Conservation (phyloP, 2,797 vertebrate species). For the Cetoscarus ocellatus region DNA sequence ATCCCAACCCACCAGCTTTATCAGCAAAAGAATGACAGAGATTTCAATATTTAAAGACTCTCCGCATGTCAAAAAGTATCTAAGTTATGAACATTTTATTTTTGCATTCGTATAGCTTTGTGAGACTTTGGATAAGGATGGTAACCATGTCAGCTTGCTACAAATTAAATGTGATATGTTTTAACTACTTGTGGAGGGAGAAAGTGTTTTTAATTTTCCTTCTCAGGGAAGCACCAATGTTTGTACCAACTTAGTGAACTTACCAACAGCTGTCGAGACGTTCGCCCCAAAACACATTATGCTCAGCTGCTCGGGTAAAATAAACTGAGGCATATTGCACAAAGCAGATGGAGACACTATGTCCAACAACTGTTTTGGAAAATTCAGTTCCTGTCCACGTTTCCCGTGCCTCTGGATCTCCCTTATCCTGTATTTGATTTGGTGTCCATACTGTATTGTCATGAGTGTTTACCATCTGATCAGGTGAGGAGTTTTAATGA, state of each 20-base stretch:
- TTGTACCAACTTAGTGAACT: not conserved
- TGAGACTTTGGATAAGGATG: no score
- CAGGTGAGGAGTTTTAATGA: slow-evolving; percentile 23
- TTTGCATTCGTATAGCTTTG: no score
- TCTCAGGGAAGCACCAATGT: not conserved
- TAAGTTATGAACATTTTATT: no score
- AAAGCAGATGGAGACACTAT: not conserved
- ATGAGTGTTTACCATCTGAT: slow-evolving; percentile 27
- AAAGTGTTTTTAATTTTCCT: not conserved
- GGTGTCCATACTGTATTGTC: not conserved
- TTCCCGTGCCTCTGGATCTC: not conserved
- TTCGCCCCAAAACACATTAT: not conserved
- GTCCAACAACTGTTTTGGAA: not conserved
- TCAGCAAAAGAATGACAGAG: no score
- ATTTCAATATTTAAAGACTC: no score
- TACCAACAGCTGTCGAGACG: not conserved
- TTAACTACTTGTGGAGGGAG: not conserved
- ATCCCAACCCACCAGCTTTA: no score
- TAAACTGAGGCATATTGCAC: not conserved
- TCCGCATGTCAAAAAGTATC: no score
- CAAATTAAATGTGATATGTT: no score
- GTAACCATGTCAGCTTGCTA: no score
- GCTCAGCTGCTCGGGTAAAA: not conserved
- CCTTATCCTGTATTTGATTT: slow-evolving; percentile 6
- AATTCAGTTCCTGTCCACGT: not conserved